These are phyloP conservation scores for Acronicta alni DNA, from an alignment of 2,888 invertebrate genomes.

Conservation along the genomic window DNA sequence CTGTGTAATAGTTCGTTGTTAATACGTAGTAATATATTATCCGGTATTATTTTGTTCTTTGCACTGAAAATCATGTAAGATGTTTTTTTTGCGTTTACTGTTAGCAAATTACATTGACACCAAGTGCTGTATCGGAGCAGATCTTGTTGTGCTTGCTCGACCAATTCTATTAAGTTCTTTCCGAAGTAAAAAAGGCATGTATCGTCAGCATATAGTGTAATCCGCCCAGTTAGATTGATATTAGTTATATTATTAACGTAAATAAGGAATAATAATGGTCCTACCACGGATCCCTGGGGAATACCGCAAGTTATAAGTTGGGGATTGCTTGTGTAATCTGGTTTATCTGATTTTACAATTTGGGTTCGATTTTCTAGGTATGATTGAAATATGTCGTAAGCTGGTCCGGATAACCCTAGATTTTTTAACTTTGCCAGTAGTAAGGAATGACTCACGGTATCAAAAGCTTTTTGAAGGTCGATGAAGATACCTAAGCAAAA, in stretches of 20 bases:
- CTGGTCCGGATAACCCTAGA: background rate
- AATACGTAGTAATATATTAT: background rate
- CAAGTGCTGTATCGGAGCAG: background rate
- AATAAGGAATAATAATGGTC: background rate
- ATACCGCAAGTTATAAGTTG: background rate
- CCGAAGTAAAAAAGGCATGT: too few relatives aligned
- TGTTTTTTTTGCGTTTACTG: background rate
- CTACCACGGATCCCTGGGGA: background rate
- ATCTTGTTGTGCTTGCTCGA: background rate
- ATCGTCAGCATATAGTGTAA: conserved; percentile 2
- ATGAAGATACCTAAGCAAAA: background rate
- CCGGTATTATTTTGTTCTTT: background rate
- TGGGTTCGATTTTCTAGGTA: background rate
- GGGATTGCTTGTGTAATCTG: background rate
- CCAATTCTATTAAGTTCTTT: background rate
- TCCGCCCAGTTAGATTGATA: background rate
- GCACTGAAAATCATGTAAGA: conserved; percentile 1
- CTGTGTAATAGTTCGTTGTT: background rate
- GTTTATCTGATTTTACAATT: background rate
- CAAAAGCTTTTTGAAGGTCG: background rate
- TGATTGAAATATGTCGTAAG: background rate
- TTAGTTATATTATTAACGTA: background rate
- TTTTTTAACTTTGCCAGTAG: background rate
- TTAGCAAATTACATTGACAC: background rate
- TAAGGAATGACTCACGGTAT: background rate